A percentile compares a stretch with the other conserved stretches of the same genome.
Conservation (phyloP, 2,888 invertebrate genomes). For the Ommatoiulus sabulosus region DNA sequence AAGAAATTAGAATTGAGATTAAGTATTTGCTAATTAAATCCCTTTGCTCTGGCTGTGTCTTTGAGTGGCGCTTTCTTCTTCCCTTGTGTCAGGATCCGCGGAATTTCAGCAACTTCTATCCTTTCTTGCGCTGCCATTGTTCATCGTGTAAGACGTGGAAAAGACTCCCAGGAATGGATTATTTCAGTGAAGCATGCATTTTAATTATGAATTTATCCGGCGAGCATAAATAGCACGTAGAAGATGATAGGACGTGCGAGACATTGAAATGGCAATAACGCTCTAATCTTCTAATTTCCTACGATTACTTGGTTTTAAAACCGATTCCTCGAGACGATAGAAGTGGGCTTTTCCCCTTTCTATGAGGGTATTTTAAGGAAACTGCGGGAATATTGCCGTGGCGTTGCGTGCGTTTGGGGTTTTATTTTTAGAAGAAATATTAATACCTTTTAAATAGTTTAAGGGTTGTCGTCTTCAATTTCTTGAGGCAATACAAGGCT, state of each 20-base stretch:
- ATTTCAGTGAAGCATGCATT: constrained; percentile 8
- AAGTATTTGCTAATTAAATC: constrained; percentile 11
- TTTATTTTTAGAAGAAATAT: not conserved
- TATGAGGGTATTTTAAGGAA: not conserved
- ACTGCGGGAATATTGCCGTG: not conserved
- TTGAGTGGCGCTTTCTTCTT: not conserved
- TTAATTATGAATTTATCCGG: constrained; percentile 10
- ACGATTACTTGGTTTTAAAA: not conserved
- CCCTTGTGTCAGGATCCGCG: not conserved
- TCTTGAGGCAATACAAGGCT: too few relatives aligned
- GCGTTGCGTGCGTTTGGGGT: not conserved
- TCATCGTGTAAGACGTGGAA: not conserved
- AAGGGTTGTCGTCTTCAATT: too few relatives aligned
- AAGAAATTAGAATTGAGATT: constrained; percentile 21
- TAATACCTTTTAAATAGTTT: not conserved
- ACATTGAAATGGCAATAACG: constrained; percentile 4
- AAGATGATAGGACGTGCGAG: not conserved
- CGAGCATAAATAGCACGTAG: not conserved
- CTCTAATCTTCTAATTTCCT: constrained; percentile 20
- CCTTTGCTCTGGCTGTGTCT: not conserved
- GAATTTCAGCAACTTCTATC: not conserved
- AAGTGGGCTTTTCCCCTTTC: not conserved
- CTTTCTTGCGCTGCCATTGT: not conserved
- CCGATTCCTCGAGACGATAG: not conserved
- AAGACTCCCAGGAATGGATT: not conserved